Conservation (phyloP, 2,888 invertebrate species). For the Lucinisca nassula region DNA sequence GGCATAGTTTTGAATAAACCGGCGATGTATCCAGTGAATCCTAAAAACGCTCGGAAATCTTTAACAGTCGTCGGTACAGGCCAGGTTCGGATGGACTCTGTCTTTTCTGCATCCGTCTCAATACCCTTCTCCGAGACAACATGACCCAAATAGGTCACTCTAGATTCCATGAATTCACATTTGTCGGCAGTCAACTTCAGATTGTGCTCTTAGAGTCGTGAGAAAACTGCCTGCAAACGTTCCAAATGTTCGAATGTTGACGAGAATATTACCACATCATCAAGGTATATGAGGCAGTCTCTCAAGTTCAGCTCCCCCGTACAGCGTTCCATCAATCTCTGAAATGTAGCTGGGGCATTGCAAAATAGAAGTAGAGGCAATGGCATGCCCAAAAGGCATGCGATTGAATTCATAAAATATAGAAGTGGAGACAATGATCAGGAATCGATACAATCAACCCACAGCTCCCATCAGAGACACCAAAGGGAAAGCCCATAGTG, state of each 20-base stretch:
- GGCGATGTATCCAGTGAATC: not conserved
- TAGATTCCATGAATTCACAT: not conserved
- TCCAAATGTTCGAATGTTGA: not conserved
- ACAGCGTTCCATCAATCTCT: not conserved
- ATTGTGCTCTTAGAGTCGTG: not conserved
- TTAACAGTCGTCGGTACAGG: not conserved
- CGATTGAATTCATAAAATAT: not conserved
- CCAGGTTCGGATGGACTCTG: not conserved
- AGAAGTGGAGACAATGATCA: too few relatives aligned
- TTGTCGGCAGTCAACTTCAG: not conserved
- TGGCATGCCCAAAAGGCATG: not conserved
- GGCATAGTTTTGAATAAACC: not conserved
- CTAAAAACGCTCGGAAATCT: not conserved
- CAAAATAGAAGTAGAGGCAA: too few relatives aligned
- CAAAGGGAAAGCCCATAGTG: not conserved
- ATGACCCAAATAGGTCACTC: not conserved
- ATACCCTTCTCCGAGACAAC: not conserved
- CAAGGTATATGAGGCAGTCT: not conserved
- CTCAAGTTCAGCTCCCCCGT: not conserved
- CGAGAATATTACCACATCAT: not conserved
- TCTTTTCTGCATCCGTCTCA: not conserved
- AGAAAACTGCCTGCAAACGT: not conserved
- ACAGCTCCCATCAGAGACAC: too few relatives aligned
- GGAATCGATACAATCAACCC: too few relatives aligned
- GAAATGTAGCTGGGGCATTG: not conserved